These are phyloP conservation scores for Chiloscyllium punctatum DNA, from an alignment of 2,797 vertebrate species.

Conservation along the genomic window DNA sequence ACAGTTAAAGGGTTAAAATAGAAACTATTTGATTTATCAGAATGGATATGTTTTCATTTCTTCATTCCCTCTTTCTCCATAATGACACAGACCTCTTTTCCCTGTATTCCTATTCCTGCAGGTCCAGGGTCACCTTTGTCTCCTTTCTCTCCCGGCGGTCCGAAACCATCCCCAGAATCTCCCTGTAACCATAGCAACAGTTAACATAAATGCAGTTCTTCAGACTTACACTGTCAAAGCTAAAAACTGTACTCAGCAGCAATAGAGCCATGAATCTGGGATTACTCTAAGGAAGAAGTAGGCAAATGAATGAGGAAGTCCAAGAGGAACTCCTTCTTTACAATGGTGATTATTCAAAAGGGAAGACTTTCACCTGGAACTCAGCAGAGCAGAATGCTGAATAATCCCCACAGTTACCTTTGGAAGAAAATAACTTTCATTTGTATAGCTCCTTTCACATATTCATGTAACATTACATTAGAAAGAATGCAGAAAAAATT, in stretches of 20 bases:
- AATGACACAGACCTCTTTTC: constrained; percentile 63
- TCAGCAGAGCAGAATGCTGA: background rate
- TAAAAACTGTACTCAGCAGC: background rate
- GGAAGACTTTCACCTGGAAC: background rate
- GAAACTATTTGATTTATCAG: background rate
- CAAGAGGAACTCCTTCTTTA: background rate
- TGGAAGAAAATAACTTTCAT: background rate
- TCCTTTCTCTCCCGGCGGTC: constrained; percentile 73
- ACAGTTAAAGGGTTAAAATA: background rate
- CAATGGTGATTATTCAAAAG: background rate
- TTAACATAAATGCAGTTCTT: background rate
- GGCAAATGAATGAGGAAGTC: background rate
- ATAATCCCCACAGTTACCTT: background rate
- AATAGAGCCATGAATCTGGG: background rate
- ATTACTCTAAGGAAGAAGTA: background rate
- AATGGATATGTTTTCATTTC: background rate
- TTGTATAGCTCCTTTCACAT: background rate
- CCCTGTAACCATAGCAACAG: constrained; percentile 59
- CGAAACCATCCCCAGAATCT: constrained; percentile 66
- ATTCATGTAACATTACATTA: too few species aligned
- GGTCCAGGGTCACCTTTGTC: constrained; percentile 82
- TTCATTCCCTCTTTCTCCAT: background rate
- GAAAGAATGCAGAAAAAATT: too few species aligned
- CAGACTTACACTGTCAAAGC: background rate
- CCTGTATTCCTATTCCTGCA: constrained; percentile 63